phyloP scores from a whole-genome alignment of 2,888 invertebrate species.

The Bhutanitis thaidina region DNA sequence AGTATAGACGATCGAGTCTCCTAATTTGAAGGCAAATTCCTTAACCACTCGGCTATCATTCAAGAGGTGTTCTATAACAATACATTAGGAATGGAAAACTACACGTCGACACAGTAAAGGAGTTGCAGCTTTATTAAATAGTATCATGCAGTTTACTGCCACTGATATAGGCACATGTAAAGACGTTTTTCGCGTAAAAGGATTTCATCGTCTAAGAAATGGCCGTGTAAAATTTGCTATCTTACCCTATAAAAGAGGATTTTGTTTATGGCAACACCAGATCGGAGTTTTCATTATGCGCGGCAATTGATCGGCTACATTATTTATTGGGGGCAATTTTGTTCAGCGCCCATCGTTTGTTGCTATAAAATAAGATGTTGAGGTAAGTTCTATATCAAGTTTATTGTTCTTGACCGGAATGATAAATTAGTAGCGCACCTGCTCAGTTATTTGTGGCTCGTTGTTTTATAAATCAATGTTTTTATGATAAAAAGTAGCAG shows the following conservation, averaged over 20 bases:
- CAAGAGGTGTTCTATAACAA: no score
- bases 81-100: no score
- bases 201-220: constrained; percentile 39
- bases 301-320: constrained; percentile 62
- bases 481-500: no score
- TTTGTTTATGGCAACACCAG: constrained; percentile 74
- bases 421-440: neutral
- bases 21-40: no score
- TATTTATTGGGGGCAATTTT: constrained; percentile 68
- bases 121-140: constrained; percentile 29
- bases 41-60: no score
- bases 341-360: constrained; percentile 24
- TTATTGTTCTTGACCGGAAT: constrained; percentile 7
- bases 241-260: constrained; percentile 69
- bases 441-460: no score
- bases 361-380: constrained; percentile 13
- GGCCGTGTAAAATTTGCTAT: constrained; percentile 63
- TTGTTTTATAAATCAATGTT: no score
- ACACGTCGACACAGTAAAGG: neutral
- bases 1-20: no score
- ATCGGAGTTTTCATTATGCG: constrained; percentile 54
- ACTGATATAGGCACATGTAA: constrained; percentile 38
- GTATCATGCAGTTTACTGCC: constrained; percentile 20
- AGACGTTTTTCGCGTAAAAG: constrained; percentile 44
- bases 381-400: constrained; percentile 9